Base-by-base conservation (phyloP, 2,888 invertebrate species). In the Hydropsyche betteni region DNA sequence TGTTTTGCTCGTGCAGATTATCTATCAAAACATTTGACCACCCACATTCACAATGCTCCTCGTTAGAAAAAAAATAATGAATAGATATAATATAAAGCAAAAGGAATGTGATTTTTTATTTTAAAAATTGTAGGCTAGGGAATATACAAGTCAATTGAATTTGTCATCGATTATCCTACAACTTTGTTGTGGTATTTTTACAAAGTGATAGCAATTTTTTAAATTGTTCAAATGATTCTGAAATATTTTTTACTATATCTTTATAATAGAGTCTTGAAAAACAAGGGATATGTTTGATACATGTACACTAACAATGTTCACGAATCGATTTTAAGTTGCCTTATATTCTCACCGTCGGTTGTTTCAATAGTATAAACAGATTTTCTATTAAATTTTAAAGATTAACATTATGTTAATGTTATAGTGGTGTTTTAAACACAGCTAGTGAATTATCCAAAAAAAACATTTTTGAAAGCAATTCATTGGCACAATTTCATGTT, bases 1-100 rank as follows among this genome's bases (percentile, higher is more conserved):
- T 95, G 95, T 84, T 96, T 96, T 85, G 95, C 95, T 36, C 89
- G 95, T 72, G 95, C 95, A 74, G 95, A 96, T 84, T 96, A 96
- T 83, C 90, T 96, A 76, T 95, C 95, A 82, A 96, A 96, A 85
- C 95, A 96, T 85, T 90, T 96, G 81, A 95, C 95, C 79, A 96
- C 95, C 50, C 95, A 96, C 87, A 94, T 95, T 81, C 95, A 95
- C 86, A 90, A 90, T 83, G 88, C 90, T 78, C 91, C 92, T 82
- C 92, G 79, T 69, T 79, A 74, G 64, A 61, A 51, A 38, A 3
- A 53, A 69, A 61, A 16, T 36, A 74, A 74, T 69, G 10, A 74
- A 64, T 55, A 55, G 55, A 16, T 55, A 10, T 55, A 55, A 10
- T 55, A 64, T 64, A 8, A 64, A 10, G 7, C 33, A 71, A 58